Conservation (phyloP, 2,113 vertebrate genomes). For the Rhinopomastus cyanomelas region DNA sequence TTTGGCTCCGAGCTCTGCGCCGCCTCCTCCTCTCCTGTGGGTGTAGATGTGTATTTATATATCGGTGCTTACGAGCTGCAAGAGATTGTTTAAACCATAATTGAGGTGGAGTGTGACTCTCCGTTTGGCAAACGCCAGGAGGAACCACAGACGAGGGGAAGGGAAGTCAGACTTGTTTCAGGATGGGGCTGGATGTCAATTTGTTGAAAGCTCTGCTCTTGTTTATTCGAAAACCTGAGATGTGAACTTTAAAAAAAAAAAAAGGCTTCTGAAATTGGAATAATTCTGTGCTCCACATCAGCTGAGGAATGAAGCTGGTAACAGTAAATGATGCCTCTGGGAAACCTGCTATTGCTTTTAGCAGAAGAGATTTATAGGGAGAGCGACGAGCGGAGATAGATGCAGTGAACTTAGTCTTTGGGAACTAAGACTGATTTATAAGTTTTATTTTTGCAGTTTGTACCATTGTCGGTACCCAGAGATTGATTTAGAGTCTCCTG, state of each 20-base stretch:
- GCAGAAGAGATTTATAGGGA: conserved; percentile 65
- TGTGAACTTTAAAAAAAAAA: not conserved
- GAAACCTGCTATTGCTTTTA: conserved; percentile 41
- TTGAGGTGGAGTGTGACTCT: not conserved
- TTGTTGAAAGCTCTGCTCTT: not conserved
- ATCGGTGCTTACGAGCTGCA: not conserved
- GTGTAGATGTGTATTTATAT: not conserved
- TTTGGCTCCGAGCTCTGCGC: not conserved
- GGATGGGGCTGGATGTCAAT: not conserved
- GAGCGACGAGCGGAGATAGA: conserved; percentile 64
- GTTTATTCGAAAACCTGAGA: not conserved
- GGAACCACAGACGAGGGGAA: not conserved
- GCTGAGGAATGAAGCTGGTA: conserved; percentile 9
- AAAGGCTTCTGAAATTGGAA: not conserved
- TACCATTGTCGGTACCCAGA: conserved; percentile 17
- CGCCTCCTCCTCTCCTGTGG: not conserved
- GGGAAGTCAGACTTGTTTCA: not conserved
- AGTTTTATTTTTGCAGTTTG: conserved; percentile 47
- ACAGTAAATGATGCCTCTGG: conserved; percentile 47
- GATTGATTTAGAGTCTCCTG: conserved; percentile 60
- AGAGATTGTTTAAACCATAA: not conserved
- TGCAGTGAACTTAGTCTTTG: conserved; percentile 57
- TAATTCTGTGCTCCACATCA: conserved; percentile 8
- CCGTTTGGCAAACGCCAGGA: not conserved
- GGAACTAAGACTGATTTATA: conserved; percentile 34